phyloP scores from a whole-genome alignment of 2,888 invertebrate genomes.

The Crematogaster levior region DNA sequence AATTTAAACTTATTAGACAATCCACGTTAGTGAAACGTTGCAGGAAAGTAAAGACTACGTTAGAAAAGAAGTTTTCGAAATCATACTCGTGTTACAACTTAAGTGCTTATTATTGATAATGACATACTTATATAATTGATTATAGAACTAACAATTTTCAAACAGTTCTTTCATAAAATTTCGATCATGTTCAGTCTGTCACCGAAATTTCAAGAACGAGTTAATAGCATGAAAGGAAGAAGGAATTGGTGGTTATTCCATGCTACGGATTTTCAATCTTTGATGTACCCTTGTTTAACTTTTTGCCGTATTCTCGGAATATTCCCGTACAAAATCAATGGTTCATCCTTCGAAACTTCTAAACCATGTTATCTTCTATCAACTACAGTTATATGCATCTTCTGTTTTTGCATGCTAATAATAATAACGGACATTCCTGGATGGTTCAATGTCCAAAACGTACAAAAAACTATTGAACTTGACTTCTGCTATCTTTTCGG shows the following conservation, averaged over 20 bases:
- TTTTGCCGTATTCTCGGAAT: slow-evolving; percentile 69
- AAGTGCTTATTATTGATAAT: neutral
- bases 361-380: slow-evolving; percentile 61
- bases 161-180: neutral
- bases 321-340: slow-evolving; percentile 71
- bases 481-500: slow-evolving; percentile 68
- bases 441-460: slow-evolving; percentile 54
- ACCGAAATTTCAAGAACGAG: neutral
- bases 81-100: neutral
- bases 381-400: slow-evolving; percentile 51
- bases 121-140: neutral
- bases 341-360: slow-evolving; percentile 49
- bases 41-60: neutral
- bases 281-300: slow-evolving; percentile 71
- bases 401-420: neutral
- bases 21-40: too few species aligned
- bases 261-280: slow-evolving; percentile 68
- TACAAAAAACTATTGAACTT: slow-evolving; percentile 73
- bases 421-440: slow-evolving; percentile 56
- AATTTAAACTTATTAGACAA: neutral
- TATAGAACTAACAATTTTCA: neutral
- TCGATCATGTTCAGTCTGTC: neutral
- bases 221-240: neutral
- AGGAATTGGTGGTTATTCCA: slow-evolving; percentile 67
- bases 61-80: neutral